Percentiles rank a stretch among this genome's conserved stretches.
Evolutionary conservation across 1,140 invertebrate species (phyloP).

Genomic region (Macrosteles quadrilineatus): DNA sequence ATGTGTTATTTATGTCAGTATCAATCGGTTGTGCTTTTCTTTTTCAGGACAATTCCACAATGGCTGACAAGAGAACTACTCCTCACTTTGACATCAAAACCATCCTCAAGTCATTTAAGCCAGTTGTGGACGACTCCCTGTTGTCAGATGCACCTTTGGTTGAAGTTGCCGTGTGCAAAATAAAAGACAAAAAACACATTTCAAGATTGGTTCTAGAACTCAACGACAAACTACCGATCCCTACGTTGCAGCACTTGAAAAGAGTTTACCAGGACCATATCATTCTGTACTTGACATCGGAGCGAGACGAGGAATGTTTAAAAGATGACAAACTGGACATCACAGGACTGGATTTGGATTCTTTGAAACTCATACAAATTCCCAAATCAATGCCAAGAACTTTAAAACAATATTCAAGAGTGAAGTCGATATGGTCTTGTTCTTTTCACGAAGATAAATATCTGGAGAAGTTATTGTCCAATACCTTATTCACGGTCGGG

Average conservation of each 20-base stretch:
- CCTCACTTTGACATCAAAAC: background rate
- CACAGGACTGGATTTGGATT: conserved; percentile 53
- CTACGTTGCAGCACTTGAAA: conserved; percentile 70
- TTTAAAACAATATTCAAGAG: conserved; percentile 65
- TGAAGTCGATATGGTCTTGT: conserved; percentile 72
- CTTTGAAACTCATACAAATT: conserved; percentile 59
- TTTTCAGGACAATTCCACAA: too few species aligned
- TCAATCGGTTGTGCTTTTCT: too few species aligned
- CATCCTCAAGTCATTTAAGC: background rate
- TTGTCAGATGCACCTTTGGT: background rate
- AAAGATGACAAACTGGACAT: background rate
- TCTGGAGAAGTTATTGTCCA: conserved; percentile 63
- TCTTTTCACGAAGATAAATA: conserved; percentile 81
- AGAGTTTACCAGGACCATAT: conserved; percentile 55
- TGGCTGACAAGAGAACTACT: background rate
- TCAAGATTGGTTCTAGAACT: conserved; percentile 61
- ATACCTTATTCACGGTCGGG: conserved; percentile 61
- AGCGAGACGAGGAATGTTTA: conserved; percentile 20
- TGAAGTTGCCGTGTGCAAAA: conserved; percentile 31
- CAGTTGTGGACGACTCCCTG: conserved; percentile 3
- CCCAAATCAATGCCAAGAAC: conserved; percentile 62
- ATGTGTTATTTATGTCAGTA: too few species aligned
- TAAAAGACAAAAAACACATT: conserved; percentile 54
- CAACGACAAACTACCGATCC: conserved; percentile 58
- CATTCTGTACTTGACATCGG: conserved; percentile 26